These are phyloP conservation scores for Scaeva pyrastri DNA, from an alignment of 2,888 invertebrate genomes.

Conservation along the genomic window DNA sequence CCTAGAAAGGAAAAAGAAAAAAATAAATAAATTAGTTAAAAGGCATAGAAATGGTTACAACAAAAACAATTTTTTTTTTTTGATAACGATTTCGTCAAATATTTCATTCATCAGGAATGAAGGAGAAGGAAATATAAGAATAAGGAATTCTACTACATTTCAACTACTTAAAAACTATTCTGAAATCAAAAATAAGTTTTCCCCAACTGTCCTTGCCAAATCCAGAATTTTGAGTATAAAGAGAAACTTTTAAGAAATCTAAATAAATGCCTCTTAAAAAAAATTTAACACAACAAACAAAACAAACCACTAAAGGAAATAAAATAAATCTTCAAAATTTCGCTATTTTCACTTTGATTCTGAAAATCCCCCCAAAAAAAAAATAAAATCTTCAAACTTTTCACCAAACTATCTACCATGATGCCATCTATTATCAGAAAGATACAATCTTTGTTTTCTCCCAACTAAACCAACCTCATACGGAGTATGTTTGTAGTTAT, in stretches of 20 bases:
- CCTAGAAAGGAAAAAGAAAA: slow-evolving; percentile 28
- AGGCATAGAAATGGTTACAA: too few species aligned
- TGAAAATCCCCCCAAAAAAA: not conserved
- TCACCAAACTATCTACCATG: not conserved
- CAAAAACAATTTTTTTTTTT: too few species aligned
- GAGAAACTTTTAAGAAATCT: not conserved
- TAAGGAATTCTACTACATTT: too few species aligned
- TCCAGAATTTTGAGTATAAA: not conserved
- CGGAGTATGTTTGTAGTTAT: too few species aligned
- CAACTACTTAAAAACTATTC: too few species aligned
- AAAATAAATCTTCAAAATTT: not conserved
- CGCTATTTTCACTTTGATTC: not conserved
- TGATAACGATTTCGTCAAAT: too few species aligned
- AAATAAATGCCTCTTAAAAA: slow-evolving; percentile 1
- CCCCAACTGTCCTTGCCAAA: not conserved
- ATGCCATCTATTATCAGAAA: not conserved
- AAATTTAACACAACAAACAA: not conserved
- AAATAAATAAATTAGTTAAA: not conserved
- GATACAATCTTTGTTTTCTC: not conserved
- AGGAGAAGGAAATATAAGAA: too few species aligned
- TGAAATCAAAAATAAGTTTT: too few species aligned
- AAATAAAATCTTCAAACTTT: slow-evolving; percentile 1
- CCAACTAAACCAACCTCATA: not conserved
- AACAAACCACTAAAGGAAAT: not conserved
- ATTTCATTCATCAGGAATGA: too few species aligned